Percentiles rank a stretch among this genome's conserved stretches.
phyloP scores from a whole-genome alignment of 2,113 vertebrate genomes.

The Eupsittula cactorum region DNA sequence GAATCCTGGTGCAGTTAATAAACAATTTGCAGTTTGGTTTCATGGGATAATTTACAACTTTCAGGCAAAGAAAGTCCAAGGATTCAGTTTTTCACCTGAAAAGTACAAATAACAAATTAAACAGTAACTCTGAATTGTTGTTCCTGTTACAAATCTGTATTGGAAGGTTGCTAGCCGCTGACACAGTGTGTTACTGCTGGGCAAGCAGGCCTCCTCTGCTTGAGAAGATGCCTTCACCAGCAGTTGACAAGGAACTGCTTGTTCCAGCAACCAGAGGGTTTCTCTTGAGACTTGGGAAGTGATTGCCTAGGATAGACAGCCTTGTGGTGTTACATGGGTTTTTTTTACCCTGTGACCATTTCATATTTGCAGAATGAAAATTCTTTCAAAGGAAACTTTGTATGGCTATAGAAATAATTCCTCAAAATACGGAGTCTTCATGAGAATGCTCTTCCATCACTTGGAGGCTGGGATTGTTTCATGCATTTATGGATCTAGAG shows the following conservation, averaged over 20 bases:
- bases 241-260: background rate
- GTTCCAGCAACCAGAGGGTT: background rate
- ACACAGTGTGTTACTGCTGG: background rate
- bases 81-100: background rate
- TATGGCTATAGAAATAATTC: background rate
- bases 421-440: background rate
- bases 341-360: background rate
- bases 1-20: background rate
- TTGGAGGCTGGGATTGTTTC: background rate
- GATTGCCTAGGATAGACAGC: background rate
- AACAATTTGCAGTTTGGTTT: background rate
- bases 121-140: background rate
- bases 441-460: background rate
- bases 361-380: background rate
- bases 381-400: background rate
- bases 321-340: rapidly evolving
- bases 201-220: background rate
- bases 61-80: background rate
- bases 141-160: background rate
- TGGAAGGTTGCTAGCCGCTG: background rate
- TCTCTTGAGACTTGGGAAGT: background rate
- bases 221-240: background rate
- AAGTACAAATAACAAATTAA: background rate
- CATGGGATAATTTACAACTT: background rate
- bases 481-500: background rate